Conservation (phyloP, 2,797 vertebrate species). For the Spinibarbus caldwelli region DNA sequence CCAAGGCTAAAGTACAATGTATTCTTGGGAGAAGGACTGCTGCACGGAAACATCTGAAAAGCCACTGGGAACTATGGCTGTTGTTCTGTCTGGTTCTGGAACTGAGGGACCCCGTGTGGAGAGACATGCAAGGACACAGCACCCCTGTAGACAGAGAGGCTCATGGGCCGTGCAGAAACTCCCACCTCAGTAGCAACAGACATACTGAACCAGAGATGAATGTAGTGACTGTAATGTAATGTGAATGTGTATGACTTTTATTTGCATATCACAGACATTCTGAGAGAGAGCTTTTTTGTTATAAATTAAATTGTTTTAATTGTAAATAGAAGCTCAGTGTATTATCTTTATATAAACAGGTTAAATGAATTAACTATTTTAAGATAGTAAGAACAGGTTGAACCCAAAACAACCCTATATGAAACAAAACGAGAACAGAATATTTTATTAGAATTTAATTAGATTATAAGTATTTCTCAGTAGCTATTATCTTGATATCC, state of each 20-base stretch:
- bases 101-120: background rate
- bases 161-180: background rate
- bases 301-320: background rate
- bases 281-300: background rate
- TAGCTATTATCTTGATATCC: no score
- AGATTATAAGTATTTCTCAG: background rate
- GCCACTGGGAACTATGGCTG: background rate
- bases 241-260: background rate
- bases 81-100: background rate
- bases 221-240: background rate
- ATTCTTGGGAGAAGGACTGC: background rate
- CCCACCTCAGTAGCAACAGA: background rate
- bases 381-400: background rate
- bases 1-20: background rate
- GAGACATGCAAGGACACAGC: background rate
- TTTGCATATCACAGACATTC: background rate
- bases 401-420: background rate
- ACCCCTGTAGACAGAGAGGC: background rate
- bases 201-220: background rate
- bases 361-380: background rate
- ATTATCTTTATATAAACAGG: background rate
- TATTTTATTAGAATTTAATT: background rate
- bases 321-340: no score
- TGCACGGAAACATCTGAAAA: background rate
- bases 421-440: background rate